These are phyloP conservation scores for Nomada goodeniana DNA, from an alignment of 2,888 invertebrate genomes.

Conservation along the genomic window DNA sequence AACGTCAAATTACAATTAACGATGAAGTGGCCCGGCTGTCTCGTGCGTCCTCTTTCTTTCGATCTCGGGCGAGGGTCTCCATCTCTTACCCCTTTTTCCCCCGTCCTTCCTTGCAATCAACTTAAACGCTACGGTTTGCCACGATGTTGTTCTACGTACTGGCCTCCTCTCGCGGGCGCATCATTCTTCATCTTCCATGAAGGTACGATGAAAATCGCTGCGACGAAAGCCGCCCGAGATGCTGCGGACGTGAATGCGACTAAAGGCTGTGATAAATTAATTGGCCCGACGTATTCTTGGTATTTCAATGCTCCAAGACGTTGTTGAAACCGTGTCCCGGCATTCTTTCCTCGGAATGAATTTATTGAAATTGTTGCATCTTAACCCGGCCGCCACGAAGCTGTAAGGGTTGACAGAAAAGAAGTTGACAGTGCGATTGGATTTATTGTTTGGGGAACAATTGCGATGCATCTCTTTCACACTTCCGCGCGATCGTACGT, in stretches of 20 bases:
- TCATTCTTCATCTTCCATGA: constrained; percentile 19
- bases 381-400: no score
- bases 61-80: no score
- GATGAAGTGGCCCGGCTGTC: constrained; percentile 72
- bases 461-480: neutral
- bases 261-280: constrained; percentile 16
- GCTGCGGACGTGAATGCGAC: constrained; percentile 32
- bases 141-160: constrained; percentile 53
- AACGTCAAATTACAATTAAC: constrained; percentile 82
- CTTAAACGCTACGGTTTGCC: constrained; percentile 72
- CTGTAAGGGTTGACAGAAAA: neutral
- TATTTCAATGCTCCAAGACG: constrained; percentile 10
- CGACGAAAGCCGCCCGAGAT: constrained; percentile 31
- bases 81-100: no score
- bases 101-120: constrained; percentile 65
- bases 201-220: constrained; percentile 1
- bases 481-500: neutral
- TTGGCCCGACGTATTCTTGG: constrained; percentile 5
- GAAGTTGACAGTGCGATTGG: no score
- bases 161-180: neutral
- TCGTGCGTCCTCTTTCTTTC: neutral
- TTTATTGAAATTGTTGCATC: constrained; percentile 35
- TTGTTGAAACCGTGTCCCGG: constrained; percentile 19
- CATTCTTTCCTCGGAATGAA: constrained; percentile 30
- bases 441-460: neutral